Conservation (phyloP, 2,888 invertebrate species). For the Chydorus sphaericus region DNA sequence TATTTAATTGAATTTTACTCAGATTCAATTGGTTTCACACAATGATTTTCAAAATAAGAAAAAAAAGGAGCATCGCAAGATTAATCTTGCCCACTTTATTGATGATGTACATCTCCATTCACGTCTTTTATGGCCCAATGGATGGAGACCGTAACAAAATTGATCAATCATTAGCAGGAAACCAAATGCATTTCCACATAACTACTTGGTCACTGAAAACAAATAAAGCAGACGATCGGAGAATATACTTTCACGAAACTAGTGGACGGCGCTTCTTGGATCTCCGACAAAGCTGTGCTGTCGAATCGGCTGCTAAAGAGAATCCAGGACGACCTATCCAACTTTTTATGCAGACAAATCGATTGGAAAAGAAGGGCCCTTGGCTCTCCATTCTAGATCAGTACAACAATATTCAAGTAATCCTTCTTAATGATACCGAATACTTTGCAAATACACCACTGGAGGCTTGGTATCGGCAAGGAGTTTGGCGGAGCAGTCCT, state of each 20-base stretch:
- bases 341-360: neutral
- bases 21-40: no score
- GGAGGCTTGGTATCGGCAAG: neutral
- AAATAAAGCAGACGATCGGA: no score
- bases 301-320: neutral
- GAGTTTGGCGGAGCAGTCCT: neutral
- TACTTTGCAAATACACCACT: neutral
- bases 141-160: no score
- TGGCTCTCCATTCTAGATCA: neutral
- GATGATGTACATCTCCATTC: no score
- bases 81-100: no score
- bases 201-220: no score
- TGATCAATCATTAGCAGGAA: no score
- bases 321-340: neutral
- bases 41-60: no score
- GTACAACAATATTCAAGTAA: neutral
- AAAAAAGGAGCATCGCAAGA: no score
- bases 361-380: neutral
- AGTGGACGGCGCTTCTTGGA: neutral
- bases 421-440: neutral
- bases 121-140: no score
- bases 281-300: neutral
- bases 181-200: no score
- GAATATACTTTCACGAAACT: constrained; percentile 3
- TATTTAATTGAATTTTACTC: no score